phyloP scores from a whole-genome alignment of 2,797 vertebrate genomes.

The Trematomus bernacchii region DNA sequence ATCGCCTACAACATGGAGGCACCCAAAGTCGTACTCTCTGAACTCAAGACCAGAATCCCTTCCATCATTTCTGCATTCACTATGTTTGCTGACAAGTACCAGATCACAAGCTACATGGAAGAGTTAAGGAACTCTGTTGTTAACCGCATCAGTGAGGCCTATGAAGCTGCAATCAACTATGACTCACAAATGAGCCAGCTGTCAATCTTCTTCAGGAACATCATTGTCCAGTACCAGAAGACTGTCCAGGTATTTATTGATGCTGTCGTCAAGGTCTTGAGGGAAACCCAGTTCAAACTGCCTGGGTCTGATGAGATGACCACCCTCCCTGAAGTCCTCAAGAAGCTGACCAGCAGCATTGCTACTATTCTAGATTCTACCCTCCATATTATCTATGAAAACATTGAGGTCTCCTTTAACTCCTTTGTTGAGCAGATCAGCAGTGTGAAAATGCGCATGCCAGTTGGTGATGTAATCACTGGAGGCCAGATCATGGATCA shows the following conservation, averaged over 20 bases:
- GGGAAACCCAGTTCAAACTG: slow-evolving; percentile 86
- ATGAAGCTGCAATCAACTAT: slow-evolving; percentile 64
- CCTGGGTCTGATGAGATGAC: slow-evolving; percentile 82
- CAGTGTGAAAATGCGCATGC: slow-evolving; percentile 80
- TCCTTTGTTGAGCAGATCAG: slow-evolving; percentile 80
- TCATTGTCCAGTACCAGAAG: slow-evolving; percentile 68
- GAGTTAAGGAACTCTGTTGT: slow-evolving; percentile 78
- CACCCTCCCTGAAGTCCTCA: slow-evolving; percentile 82
- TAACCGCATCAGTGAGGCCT: slow-evolving; percentile 72
- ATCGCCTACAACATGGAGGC: slow-evolving; percentile 86
- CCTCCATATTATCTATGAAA: slow-evolving; percentile 66
- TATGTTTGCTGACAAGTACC: slow-evolving; percentile 81
- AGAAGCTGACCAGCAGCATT: slow-evolving; percentile 70
- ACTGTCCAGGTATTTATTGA: slow-evolving; percentile 78
- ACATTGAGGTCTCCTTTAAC: slow-evolving; percentile 75
- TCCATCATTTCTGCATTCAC: slow-evolving; percentile 73
- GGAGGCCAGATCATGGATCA: slow-evolving; percentile 76
- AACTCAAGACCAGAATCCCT: slow-evolving; percentile 83
- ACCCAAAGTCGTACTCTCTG: slow-evolving; percentile 77
- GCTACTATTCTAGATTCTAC: slow-evolving; percentile 65
- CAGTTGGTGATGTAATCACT: slow-evolving; percentile 74
- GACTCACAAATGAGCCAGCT: slow-evolving; percentile 78
- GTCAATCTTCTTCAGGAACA: slow-evolving; percentile 76
- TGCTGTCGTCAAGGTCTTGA: slow-evolving; percentile 83
- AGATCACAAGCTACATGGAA: slow-evolving; percentile 81